Percentiles rank a stretch among this genome's conserved stretches.
Evolutionary conservation across 2,888 invertebrate species (phyloP).

Genomic region (Psylliodes chrysocephalus): DNA sequence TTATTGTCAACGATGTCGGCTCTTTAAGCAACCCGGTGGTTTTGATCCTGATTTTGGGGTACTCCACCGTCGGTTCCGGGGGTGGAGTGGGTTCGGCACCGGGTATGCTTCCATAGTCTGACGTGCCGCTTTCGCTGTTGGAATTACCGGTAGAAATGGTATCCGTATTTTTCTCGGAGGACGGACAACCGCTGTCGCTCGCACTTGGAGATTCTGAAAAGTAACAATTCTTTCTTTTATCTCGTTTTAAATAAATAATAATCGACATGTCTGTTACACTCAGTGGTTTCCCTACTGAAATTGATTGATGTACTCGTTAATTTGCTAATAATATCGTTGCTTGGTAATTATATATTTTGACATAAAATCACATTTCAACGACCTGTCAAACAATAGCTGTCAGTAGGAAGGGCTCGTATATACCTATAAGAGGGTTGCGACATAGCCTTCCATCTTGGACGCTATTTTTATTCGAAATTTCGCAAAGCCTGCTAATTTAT

Average conservation of each 20-base stretch:
- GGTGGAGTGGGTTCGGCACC: slow-evolving; percentile 60
- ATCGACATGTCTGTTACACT: neutral
- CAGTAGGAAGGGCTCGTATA: too few relatives aligned
- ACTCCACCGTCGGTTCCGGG: slow-evolving; percentile 57
- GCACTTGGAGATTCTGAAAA: slow-evolving; percentile 25
- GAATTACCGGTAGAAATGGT: slow-evolving; percentile 31
- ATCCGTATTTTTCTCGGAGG: slow-evolving; percentile 27
- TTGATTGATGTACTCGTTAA: neutral
- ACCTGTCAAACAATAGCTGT: too few relatives aligned
- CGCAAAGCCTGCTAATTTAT: too few relatives aligned
- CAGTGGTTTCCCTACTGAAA: too few relatives aligned
- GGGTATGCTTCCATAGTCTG: slow-evolving; percentile 55
- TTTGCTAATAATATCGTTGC: neutral
- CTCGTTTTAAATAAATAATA: neutral
- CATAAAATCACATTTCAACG: too few relatives aligned
- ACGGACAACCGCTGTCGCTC: slow-evolving; percentile 2
- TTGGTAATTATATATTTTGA: too few relatives aligned
- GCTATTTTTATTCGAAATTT: too few relatives aligned
- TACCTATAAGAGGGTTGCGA: too few relatives aligned
- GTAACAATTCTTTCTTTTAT: neutral
- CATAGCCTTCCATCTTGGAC: too few relatives aligned
- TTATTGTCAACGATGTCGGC: slow-evolving; percentile 52
- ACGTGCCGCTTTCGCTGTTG: slow-evolving; percentile 39
- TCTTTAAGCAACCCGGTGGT: slow-evolving; percentile 59
- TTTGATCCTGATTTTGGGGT: slow-evolving; percentile 62